A percentile compares a stretch with the other conserved stretches of the same genome.
Conservation (phyloP, 2,888 invertebrate species). For the Erebia ligea region DNA sequence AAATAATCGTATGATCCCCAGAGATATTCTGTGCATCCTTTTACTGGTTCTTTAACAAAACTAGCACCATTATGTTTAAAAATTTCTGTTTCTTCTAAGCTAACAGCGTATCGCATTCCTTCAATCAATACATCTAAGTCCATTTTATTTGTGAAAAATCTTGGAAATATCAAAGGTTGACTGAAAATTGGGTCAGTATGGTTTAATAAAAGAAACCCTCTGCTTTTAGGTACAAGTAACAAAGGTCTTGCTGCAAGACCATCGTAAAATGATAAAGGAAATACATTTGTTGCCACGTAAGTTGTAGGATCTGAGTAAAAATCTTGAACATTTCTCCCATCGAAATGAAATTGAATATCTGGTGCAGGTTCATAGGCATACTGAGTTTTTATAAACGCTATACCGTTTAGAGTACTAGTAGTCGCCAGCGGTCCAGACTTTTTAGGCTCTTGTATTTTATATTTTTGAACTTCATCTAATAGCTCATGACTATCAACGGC, state of each 20-base stretch:
- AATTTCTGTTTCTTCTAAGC: conserved; percentile 83
- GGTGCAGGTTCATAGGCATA: conserved; percentile 75
- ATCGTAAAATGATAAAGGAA: conserved; percentile 85
- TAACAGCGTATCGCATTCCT: conserved; percentile 84
- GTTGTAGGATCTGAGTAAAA: conserved; percentile 83
- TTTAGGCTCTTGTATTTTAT: conserved; percentile 62
- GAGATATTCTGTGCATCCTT: conserved; percentile 79
- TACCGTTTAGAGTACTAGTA: conserved; percentile 80
- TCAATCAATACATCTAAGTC: conserved; percentile 85
- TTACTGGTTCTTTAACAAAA: conserved; percentile 81
- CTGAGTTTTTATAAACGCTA: conserved; percentile 85
- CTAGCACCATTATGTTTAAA: conserved; percentile 82
- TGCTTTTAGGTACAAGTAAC: conserved; percentile 84
- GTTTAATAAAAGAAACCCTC: conserved; percentile 86
- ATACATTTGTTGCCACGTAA: conserved; percentile 69
- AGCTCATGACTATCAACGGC: conserved; percentile 63
- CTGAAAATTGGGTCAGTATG: conserved; percentile 88
- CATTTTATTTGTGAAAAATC: conserved; percentile 85
- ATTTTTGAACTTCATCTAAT: conserved; percentile 69
- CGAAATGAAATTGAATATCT: conserved; percentile 87
- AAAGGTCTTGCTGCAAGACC: conserved; percentile 85
- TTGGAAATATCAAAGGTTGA: conserved; percentile 88
- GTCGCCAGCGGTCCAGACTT: conserved; percentile 81
- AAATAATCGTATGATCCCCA: conserved; percentile 87
- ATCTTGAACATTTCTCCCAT: conserved; percentile 82